Base-by-base conservation (phyloP, 2,888 invertebrate genomes). In the Syrphus vitripennis region DNA sequence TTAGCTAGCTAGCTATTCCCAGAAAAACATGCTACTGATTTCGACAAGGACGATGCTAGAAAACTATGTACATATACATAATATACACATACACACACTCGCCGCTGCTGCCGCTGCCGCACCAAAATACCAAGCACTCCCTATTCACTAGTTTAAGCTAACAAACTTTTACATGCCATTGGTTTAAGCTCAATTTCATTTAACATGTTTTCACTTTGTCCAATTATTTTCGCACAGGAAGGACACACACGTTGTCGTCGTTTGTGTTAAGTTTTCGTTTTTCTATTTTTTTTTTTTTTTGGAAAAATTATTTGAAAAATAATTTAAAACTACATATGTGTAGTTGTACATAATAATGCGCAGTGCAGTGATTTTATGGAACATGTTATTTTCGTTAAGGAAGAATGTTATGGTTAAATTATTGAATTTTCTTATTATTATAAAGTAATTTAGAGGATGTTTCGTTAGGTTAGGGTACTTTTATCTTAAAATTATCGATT, bases 131-230 rank as follows among this genome's bases (percentile, higher is more conserved):
- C 31, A 48, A 24, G 19, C 65, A 48, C 63, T 40, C 40, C 53
- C 57, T 48, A 57, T 24, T 26, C 7, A 19, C 55, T 12, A 53
- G n/a, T 59, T 69, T 63, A 55, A 69, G 61, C 67, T 69, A 74
- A 67, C 76, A 81, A 84, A 76, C 61, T 72, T 81, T 81, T n/a
- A 77, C 72, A 86, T 81, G 72, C 84, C 81, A 86, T 82, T 86
- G 81, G 84, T 86, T 86, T 82, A 55, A 82, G 84, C 84, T 82
- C 69, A 82, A 82, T 82, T 86, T 72, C 84, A 59, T 72, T 77
- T 69, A 86, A 82, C 84, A 86, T 69, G 84, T 86, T 82, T 86
- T 86, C 82, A 86, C 81, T 82, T 82, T 86, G 77, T 82, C 77
- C 82, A 63, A 86, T 82, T 86, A 71, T 86, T 86, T 86, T 65